Evolutionary conservation across 92 coral and sea anemone genomes (phyloP).

Genomic region (Phenganax stokvisi): DNA sequence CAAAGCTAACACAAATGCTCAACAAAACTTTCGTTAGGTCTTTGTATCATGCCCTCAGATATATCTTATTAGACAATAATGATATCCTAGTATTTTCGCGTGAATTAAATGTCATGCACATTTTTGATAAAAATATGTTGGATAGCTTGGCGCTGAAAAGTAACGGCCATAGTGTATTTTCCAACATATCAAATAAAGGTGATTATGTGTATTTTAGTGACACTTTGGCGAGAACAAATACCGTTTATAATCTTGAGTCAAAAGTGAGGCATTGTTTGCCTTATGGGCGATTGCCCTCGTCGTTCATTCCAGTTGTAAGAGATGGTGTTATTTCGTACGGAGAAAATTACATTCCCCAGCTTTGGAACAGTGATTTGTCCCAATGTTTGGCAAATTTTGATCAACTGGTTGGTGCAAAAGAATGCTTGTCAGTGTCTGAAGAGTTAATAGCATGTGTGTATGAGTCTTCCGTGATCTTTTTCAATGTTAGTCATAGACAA

Average conservation of each 20-base stretch:
- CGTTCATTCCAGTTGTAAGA: not conserved
- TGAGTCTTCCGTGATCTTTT: not conserved
- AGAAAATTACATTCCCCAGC: not conserved
- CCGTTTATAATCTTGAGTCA: not conserved
- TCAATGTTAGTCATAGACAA: not conserved
- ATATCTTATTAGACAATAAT: not conserved
- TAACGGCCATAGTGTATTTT: not conserved
- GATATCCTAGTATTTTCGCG: not conserved
- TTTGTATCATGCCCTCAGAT: not conserved
- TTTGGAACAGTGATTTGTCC: slow-evolving; percentile 40
- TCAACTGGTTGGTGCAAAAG: not conserved
- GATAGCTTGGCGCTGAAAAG: not conserved
- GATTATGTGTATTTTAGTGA: not conserved
- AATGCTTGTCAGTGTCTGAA: slow-evolving; percentile 10
- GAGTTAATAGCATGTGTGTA: slow-evolving; percentile 19
- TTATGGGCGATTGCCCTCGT: not conserved
- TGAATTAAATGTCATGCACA: not conserved
- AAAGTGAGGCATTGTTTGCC: not conserved
- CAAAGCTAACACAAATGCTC: not conserved
- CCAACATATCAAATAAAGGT: not conserved
- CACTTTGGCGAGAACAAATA: not conserved
- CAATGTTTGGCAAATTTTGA: slow-evolving; percentile 6
- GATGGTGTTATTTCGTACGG: slow-evolving; percentile 17
- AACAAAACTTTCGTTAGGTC: not conserved
- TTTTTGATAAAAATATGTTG: not conserved